Percentiles rank a stretch among this genome's conserved stretches.
phyloP scores from a whole-genome alignment of 2,888 invertebrate species.

The Cosmopolites sordidus region DNA sequence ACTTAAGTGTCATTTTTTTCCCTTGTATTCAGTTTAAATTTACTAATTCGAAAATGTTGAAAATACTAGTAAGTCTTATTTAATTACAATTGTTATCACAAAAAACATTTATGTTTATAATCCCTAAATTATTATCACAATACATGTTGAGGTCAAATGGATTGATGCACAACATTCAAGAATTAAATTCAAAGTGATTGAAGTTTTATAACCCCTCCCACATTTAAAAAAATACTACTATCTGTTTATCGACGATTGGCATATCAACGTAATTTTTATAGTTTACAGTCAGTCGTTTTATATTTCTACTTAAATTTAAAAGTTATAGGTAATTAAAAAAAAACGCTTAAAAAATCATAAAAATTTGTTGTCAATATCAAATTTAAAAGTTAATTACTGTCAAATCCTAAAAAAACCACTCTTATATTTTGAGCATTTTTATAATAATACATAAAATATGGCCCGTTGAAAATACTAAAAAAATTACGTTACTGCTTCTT shows the following conservation, averaged over 20 bases:
- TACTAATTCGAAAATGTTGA: slow-evolving; percentile 30
- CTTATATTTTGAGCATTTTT: too few species aligned
- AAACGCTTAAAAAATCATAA: too few species aligned
- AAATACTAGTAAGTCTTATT: slow-evolving; percentile 38
- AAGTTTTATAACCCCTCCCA: neutral
- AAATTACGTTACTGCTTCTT: slow-evolving; percentile 13
- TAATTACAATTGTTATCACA: slow-evolving; percentile 41
- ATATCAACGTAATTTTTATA: neutral
- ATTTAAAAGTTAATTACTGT: too few species aligned
- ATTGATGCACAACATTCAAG: slow-evolving; percentile 24
- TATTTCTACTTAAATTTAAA: neutral
- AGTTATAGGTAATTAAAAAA: too few species aligned
- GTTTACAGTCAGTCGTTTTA: neutral
- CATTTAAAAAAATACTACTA: slow-evolving; percentile 1
- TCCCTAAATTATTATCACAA: slow-evolving; percentile 46
- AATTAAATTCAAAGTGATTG: slow-evolving; percentile 7
- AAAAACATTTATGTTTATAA: slow-evolving; percentile 38
- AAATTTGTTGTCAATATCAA: too few species aligned
- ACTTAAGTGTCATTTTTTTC: slow-evolving; percentile 25
- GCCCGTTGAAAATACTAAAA: slow-evolving; percentile 6
- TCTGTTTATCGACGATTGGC: neutral
- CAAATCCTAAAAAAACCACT: too few species aligned
- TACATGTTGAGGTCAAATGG: slow-evolving; percentile 30
- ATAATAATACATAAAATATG: neutral
- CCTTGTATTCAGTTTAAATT: slow-evolving; percentile 16